These are phyloP conservation scores for Osmerus eperlanus DNA, from an alignment of 2,113 vertebrate genomes.

Conservation along the genomic window DNA sequence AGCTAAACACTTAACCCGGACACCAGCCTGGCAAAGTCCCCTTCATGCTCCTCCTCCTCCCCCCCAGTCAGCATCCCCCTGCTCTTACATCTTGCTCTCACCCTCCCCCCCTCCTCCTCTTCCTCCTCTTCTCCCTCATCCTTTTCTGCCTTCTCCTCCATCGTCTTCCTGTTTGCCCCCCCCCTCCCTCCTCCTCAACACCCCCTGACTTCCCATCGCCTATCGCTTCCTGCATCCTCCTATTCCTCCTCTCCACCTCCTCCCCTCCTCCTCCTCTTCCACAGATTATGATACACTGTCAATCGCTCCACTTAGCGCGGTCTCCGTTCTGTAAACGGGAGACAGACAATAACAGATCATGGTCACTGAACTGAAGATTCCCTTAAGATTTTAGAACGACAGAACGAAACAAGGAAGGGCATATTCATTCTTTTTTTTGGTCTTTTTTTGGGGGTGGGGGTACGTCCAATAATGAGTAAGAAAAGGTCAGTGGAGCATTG, in stretches of 20 bases:
- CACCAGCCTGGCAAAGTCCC: conserved; percentile 9
- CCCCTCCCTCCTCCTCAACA: conserved; percentile 1
- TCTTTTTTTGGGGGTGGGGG: conserved; percentile 56
- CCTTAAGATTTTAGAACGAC: conserved; percentile 66
- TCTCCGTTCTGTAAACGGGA: conserved; percentile 50
- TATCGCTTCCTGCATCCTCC: conserved; percentile 12
- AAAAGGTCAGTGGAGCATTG: conserved; percentile 78
- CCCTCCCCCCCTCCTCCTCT: background rate
- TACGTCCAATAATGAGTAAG: conserved; percentile 70
- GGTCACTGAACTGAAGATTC: conserved; percentile 71
- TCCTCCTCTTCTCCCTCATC: background rate
- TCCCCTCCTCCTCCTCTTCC: conserved; percentile 19
- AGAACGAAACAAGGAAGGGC: conserved; percentile 21
- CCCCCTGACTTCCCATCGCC: background rate
- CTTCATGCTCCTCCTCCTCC: background rate
- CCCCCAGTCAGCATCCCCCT: too few relatives aligned
- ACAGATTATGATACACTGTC: conserved; percentile 64
- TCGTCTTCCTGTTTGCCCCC: conserved; percentile 1
- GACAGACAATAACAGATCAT: conserved; percentile 66
- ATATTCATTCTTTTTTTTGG: conserved; percentile 21
- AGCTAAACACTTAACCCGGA: conserved; percentile 39
- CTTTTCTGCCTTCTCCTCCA: background rate
- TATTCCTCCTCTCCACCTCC: conserved; percentile 18
- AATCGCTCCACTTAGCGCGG: conserved; percentile 70
- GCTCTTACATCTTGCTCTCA: conserved; percentile 1